Conservation (phyloP, 2,113 vertebrate species). For the Chloropsis hardwickii region DNA sequence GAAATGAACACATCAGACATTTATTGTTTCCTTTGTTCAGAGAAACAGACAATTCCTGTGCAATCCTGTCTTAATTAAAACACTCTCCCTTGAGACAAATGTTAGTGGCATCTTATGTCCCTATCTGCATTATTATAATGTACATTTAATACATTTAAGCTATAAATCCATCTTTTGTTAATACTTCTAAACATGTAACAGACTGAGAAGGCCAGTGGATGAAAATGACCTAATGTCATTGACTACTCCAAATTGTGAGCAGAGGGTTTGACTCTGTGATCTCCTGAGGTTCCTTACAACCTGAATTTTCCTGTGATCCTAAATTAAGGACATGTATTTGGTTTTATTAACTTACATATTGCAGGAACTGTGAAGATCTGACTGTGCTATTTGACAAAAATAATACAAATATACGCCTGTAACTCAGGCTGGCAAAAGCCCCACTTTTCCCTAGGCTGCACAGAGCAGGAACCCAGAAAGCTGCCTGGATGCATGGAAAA, state of each 20-base stretch:
- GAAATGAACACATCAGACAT: background rate
- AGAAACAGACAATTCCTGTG: background rate
- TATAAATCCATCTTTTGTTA: background rate
- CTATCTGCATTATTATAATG: background rate
- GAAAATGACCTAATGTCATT: background rate
- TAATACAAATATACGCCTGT: background rate
- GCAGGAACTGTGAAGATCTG: background rate
- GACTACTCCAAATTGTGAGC: background rate
- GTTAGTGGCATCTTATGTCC: background rate
- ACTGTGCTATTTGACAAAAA: background rate
- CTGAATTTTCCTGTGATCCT: background rate
- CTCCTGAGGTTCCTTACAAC: background rate
- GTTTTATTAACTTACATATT: background rate
- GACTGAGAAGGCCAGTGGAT: background rate
- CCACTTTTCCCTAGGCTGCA: background rate
- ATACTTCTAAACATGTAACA: background rate
- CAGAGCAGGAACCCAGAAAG: background rate
- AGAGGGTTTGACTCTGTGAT: background rate
- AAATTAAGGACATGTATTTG: background rate
- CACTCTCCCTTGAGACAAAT: background rate
- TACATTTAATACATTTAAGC: background rate
- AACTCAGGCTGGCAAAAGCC: background rate
- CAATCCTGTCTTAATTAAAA: background rate
- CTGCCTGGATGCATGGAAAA: background rate
- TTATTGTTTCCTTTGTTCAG: background rate